A percentile compares a stretch with the other conserved stretches of the same genome.
Evolutionary conservation across 2,113 vertebrate genomes (phyloP).

Genomic region (Ramphastos sulfuratus): DNA sequence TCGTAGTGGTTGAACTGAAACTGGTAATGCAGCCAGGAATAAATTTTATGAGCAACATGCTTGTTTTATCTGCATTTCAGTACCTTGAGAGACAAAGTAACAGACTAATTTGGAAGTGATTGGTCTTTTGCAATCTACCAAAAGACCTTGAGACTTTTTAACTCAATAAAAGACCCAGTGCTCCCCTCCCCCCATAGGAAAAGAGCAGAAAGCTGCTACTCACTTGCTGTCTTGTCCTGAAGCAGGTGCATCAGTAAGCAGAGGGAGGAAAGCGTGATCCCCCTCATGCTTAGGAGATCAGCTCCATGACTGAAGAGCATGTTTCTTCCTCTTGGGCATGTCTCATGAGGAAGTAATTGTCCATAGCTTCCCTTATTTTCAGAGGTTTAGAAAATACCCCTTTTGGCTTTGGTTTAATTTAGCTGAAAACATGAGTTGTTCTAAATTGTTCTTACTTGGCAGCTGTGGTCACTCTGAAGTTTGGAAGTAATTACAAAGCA

Average conservation of each 20-base stretch:
- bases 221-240: constrained; percentile 43
- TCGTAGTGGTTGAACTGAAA: not conserved
- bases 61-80: not conserved
- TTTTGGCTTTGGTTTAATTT: constrained; percentile 1
- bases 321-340: constrained; percentile 42
- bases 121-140: not conserved
- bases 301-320: constrained; percentile 45
- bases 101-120: not conserved
- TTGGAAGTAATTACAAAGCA: constrained; percentile 37
- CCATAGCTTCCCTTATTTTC: constrained; percentile 33
- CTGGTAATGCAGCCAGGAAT: not conserved
- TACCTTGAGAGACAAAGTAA: not conserved
- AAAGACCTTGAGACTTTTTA: not conserved
- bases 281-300: constrained; percentile 39
- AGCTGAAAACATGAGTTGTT: constrained; percentile 4
- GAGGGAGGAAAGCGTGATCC: not conserved
- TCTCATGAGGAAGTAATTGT: constrained; percentile 48
- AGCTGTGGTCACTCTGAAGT: not conserved
- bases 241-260: constrained; percentile 53
- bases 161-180: not conserved
- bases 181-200: accelerated
- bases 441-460: constrained; percentile 12
- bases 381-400: not conserved
- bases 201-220: constrained; percentile 33
- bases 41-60: not conserved